Percentiles rank a stretch among this genome's conserved stretches.
phyloP scores from a whole-genome alignment of 2,797 vertebrate species.

The Prunella strophiata region DNA sequence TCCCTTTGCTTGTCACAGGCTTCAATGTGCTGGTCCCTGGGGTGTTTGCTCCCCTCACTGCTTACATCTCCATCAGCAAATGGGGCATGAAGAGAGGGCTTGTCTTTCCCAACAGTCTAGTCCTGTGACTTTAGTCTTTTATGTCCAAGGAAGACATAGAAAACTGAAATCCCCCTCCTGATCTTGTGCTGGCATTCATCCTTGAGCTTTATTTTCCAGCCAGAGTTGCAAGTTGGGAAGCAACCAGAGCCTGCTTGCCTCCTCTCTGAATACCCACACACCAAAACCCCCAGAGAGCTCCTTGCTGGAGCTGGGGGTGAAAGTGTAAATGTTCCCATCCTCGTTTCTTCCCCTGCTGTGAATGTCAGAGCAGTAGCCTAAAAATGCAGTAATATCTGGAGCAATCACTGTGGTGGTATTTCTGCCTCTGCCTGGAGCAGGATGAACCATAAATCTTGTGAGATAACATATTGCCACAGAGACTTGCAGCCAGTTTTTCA shows the following conservation, averaged over 20 bases:
- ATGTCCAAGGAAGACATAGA: neutral
- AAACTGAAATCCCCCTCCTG: neutral
- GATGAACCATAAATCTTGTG: neutral
- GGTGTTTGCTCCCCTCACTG: neutral
- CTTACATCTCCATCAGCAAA: neutral
- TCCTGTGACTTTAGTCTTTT: neutral
- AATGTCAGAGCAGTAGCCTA: neutral
- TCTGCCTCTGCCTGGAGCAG: slow-evolving; percentile 10
- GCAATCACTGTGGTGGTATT: neutral
- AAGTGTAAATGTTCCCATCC: neutral
- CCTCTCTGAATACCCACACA: neutral
- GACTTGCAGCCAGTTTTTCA: slow-evolving; percentile 48
- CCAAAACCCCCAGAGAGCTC: neutral
- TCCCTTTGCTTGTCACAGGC: neutral
- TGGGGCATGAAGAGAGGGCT: neutral
- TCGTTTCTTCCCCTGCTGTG: neutral
- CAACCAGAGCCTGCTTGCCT: neutral
- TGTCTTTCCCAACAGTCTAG: neutral
- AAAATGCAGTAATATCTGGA: neutral
- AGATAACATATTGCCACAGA: slow-evolving; percentile 4
- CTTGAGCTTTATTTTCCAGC: neutral
- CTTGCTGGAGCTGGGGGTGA: neutral
- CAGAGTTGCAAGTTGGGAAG: neutral
- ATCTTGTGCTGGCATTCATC: neutral
- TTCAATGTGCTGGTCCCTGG: neutral